Evolutionary conservation across 2,888 invertebrate genomes (phyloP).

Genomic region (Onthophagus sagittarius): DNA sequence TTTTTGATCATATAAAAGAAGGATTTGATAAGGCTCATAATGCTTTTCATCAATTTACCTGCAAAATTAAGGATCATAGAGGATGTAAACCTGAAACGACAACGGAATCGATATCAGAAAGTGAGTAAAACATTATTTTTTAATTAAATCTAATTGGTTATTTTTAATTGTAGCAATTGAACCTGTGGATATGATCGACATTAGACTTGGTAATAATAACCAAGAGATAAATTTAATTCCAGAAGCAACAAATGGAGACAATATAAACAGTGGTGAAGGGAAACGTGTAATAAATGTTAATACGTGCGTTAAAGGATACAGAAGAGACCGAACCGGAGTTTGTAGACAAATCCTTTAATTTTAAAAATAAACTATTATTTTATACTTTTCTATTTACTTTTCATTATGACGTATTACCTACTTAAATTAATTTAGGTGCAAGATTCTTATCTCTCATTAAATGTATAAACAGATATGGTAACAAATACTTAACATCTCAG

Average conservation of each 20-base stretch:
- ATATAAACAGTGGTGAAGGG: not conserved
- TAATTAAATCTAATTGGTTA: not conserved
- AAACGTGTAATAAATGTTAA: not conserved
- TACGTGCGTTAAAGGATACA: constrained; percentile 14
- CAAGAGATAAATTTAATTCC: not conserved
- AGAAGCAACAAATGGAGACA: not conserved
- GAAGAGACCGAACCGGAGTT: constrained; percentile 12
- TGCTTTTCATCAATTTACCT: not conserved
- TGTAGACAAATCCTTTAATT: constrained; percentile 18
- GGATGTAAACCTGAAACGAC: not conserved
- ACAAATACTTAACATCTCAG: no score
- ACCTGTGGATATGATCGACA: not conserved
- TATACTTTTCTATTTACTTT: no score
- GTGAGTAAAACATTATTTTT: not conserved
- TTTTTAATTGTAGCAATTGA: not conserved
- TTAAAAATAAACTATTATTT: not conserved
- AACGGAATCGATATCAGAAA: not conserved
- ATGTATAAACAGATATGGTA: no score
- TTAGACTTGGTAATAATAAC: not conserved
- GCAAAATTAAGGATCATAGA: not conserved
- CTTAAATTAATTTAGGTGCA: no score
- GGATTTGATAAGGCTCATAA: not conserved
- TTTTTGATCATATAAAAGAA: constrained; percentile 5
- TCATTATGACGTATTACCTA: no score
- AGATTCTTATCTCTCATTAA: no score